A percentile compares a stretch with the other conserved stretches of the same genome.
Evolutionary conservation across 1,140 invertebrate genomes (phyloP).

Genomic region (Proales similis): DNA sequence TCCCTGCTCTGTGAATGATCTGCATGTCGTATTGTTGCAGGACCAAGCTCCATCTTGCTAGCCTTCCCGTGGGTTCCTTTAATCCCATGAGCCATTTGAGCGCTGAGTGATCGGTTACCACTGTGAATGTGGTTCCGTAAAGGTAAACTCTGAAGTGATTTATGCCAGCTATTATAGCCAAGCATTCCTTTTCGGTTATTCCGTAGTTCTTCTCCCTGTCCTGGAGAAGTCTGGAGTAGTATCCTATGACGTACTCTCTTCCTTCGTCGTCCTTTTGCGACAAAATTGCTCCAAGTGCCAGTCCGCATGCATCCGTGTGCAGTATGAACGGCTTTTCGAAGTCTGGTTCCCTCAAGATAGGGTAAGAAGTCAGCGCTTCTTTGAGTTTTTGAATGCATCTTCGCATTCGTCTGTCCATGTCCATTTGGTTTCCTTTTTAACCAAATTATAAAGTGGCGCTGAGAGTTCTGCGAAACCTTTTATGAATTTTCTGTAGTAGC

Average conservation of each 20-base stretch:
- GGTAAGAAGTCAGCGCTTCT: slow-evolving; percentile 28
- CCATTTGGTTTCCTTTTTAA: slow-evolving; percentile 40
- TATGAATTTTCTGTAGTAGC: slow-evolving; percentile 40
- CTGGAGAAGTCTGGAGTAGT: slow-evolving; percentile 5
- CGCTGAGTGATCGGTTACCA: slow-evolving; percentile 7
- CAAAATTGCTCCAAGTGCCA: slow-evolving; percentile 38
- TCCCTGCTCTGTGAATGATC: slow-evolving; percentile 32
- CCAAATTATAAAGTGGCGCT: slow-evolving; percentile 42
- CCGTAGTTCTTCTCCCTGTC: slow-evolving; percentile 39
- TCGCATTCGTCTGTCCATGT: slow-evolving; percentile 5
- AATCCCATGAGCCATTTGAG: slow-evolving; percentile 39
- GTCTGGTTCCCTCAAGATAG: slow-evolving; percentile 39
- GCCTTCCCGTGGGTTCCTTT: slow-evolving; percentile 48
- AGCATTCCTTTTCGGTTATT: slow-evolving; percentile 46
- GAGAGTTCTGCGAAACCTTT: slow-evolving; percentile 39
- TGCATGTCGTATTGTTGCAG: slow-evolving; percentile 34
- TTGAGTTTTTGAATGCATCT: slow-evolving; percentile 39
- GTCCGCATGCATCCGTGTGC: slow-evolving; percentile 39
- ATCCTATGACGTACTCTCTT: slow-evolving; percentile 9
- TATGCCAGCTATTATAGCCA: slow-evolving; percentile 50
- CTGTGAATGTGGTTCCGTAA: background rate
- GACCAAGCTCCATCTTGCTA: slow-evolving; percentile 41
- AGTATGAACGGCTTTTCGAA: slow-evolving; percentile 38
- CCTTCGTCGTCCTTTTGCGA: slow-evolving; percentile 38
- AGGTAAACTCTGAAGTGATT: slow-evolving; percentile 49